Percentiles rank a stretch among this genome's conserved stretches.
phyloP scores from a whole-genome alignment of 2,888 invertebrate species.

The Agonum fuliginosum region DNA sequence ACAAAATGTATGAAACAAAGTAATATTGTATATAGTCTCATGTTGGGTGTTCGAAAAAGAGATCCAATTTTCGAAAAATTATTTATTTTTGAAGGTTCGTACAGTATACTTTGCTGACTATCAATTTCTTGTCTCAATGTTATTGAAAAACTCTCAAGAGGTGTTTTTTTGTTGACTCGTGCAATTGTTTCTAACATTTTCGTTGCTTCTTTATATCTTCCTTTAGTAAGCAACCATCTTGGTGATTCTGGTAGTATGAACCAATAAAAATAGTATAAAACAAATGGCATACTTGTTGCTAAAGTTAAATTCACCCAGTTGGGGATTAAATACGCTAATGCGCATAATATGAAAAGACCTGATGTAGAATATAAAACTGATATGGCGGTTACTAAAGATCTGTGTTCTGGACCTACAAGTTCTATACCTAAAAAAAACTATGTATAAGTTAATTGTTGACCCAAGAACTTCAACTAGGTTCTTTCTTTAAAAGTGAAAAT shows the following conservation, averaged over 20 bases:
- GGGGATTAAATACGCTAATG: slow-evolving; percentile 87
- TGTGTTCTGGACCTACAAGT: slow-evolving; percentile 91
- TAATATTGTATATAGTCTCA: slow-evolving; percentile 89
- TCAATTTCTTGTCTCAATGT: too few species aligned
- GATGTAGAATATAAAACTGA: slow-evolving; percentile 93
- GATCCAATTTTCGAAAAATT: slow-evolving; percentile 79
- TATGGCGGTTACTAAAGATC: slow-evolving; percentile 94
- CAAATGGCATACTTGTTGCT: slow-evolving; percentile 89
- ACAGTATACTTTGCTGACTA: too few species aligned
- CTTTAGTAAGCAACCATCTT: slow-evolving; percentile 89
- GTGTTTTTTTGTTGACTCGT: slow-evolving; percentile 83
- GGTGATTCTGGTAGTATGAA: slow-evolving; percentile 93
- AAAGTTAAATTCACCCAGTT: slow-evolving; percentile 89
- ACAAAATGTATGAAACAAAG: slow-evolving; percentile 95
- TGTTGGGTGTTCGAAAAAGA: slow-evolving; percentile 88
- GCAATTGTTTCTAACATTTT: slow-evolving; percentile 87
- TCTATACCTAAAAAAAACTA: slow-evolving; percentile 84
- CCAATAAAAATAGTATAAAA: slow-evolving; percentile 89
- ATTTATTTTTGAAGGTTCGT: too few species aligned
- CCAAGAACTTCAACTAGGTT: too few species aligned
- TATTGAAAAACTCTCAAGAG: slow-evolving; percentile 84
- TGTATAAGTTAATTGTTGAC: not conserved
- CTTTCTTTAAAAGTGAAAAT: too few species aligned
- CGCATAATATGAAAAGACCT: slow-evolving; percentile 87
- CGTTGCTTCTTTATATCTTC: slow-evolving; percentile 88